Base-by-base conservation (phyloP, 2,113 vertebrate genomes). In the Lepus europaeus region DNA sequence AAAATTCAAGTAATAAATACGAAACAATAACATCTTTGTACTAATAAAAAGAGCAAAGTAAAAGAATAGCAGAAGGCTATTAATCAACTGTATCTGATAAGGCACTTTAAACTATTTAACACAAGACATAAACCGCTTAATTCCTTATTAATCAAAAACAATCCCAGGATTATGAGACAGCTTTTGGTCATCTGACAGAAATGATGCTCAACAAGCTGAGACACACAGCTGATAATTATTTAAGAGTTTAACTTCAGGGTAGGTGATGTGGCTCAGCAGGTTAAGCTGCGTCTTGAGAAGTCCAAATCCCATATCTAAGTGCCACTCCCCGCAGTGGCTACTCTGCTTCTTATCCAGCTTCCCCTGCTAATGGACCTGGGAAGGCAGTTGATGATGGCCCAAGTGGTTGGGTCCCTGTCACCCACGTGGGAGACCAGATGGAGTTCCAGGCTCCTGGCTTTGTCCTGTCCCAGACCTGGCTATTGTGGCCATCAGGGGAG, bases 61-160 rank as follows among this genome's bases (percentile, higher is more conserved):
- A 45, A 16, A 95, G 33, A 94, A 19, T 56, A 22, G 68, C 31
- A 69, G 39, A 77, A 39, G 4, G 19, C 39, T 63, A 56, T 74
- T 89, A 36, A 91, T 49, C 16, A 51, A 13, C 56, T 82, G 49
- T 36, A 86, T 56, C 64, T 89, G n/a, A 79, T 14, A 33, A 20
- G 16, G 2, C 9, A 45, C 73, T 89, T 89, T 77, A 86, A 78
- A 23, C n/a, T 31, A 91, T 51, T 89, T 66, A 88, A 73, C 31
- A 27, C 0, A 89, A 87, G 11, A 94, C 16, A 20, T 59, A 84
- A 69, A 83, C 91, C 73, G 82, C 64, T 93, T 88, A 92, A 92
- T 39, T 76, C 51, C n/a, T 92, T 90, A 61, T 61, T 33, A 90
- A 20, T 74, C 70, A 92, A 87, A 56, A 81, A 86, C 36, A 93